phyloP scores from a whole-genome alignment of 1,140 invertebrate species.

The Panulirus ornatus region DNA sequence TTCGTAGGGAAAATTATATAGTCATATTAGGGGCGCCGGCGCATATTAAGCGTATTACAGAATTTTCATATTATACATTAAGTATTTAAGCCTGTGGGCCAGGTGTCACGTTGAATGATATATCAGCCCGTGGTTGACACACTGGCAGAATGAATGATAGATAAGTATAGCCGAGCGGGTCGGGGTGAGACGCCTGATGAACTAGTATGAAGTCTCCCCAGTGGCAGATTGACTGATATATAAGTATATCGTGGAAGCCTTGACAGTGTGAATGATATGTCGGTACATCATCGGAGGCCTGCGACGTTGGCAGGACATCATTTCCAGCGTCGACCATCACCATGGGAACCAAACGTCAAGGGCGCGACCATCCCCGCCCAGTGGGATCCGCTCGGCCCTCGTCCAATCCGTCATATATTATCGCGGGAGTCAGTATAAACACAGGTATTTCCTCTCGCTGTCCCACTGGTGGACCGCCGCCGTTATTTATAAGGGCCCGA shows the following conservation, averaged over 20 bases:
- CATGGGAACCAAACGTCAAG: conserved; percentile 41
- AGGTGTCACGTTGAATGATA: conserved; percentile 51
- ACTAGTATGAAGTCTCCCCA: background rate
- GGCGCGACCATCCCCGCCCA: background rate
- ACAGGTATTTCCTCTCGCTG: conserved; percentile 55
- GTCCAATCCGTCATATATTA: conserved; percentile 56
- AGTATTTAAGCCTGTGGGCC: background rate
- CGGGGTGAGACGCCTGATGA: conserved; percentile 17
- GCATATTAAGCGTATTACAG: conserved; percentile 40
- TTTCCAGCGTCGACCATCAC: conserved; percentile 9
- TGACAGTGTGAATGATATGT: conserved; percentile 51
- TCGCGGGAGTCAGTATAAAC: conserved; percentile 37
- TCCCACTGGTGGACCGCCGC: conserved; percentile 15
- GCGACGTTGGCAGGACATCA: conserved; percentile 33
- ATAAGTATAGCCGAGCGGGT: conserved; percentile 30
- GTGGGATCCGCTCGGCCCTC: conserved; percentile 1
- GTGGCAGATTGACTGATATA: conserved; percentile 59
- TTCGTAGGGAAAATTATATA: conserved; percentile 13
- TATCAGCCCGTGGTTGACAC: conserved; percentile 46
- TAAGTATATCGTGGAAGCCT: conserved; percentile 30
- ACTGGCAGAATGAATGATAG: conserved; percentile 54
- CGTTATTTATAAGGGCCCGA: conserved; percentile 43
- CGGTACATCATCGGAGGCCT: conserved; percentile 38
- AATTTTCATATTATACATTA: conserved; percentile 7
- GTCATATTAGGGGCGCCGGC: conserved; percentile 1